A percentile compares a stretch with the other conserved stretches of the same genome.
These are phyloP conservation scores for Otus scops DNA, from an alignment of 2,797 vertebrate genomes.

Conservation along the genomic window DNA sequence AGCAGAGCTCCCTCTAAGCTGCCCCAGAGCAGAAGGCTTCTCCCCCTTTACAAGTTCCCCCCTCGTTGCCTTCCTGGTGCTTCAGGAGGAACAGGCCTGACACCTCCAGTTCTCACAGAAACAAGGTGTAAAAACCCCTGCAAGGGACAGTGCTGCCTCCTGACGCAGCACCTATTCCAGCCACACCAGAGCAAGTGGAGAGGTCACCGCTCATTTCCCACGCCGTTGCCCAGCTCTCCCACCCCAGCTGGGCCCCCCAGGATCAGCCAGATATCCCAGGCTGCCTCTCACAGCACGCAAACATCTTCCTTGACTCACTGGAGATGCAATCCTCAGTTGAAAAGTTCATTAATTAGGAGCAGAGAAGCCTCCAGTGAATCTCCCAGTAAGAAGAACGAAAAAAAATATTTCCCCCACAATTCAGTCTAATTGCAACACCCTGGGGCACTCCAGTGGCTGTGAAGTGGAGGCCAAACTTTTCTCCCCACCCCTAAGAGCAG, in stretches of 20 bases:
- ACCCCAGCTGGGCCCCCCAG: rapidly evolving
- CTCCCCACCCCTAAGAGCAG: conserved; percentile 26
- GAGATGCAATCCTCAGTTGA: background rate
- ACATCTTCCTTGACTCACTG: background rate
- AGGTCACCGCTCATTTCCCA: background rate
- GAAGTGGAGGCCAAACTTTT: conserved; percentile 5
- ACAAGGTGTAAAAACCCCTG: background rate
- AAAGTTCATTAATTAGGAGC: conserved; percentile 15
- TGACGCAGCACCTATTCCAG: rapidly evolving
- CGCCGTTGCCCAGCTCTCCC: background rate
- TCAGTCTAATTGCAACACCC: background rate
- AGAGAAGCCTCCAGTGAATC: conserved; percentile 23
- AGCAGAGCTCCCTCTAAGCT: background rate
- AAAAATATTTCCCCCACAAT: background rate
- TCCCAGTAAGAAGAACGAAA: background rate
- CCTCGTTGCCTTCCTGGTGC: rapidly evolving
- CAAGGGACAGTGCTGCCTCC: too few species aligned
- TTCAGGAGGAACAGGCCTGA: background rate
- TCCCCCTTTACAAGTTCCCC: background rate
- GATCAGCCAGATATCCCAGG: background rate
- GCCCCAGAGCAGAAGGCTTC: background rate
- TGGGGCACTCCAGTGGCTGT: background rate
- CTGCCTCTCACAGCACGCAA: background rate
- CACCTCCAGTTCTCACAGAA: background rate
- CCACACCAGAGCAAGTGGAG: rapidly evolving